Evolutionary conservation across 2,113 vertebrate genomes (phyloP), one percentile per base, ranked within the genome.

Genomic region (Eurystomus gularis): DNA sequence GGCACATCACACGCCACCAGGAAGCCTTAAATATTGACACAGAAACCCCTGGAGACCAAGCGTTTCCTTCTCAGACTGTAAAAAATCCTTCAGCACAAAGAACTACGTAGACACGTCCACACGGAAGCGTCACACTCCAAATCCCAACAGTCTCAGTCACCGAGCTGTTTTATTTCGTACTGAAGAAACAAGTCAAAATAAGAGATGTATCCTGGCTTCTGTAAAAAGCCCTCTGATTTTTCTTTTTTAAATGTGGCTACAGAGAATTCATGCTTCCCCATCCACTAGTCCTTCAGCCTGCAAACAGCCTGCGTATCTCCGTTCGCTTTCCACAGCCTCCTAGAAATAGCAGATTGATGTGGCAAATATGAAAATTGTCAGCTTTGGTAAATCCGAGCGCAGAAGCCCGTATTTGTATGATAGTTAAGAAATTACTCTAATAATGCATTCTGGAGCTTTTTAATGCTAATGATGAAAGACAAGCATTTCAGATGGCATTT

Each of bases 381-480:
- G 81, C 92, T 92, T 89, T 75, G 66, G 94, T 96, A 93, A 97
- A 94, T 95, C 77, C 11, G 13, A 95, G 70, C 66, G 77, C 31
- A 77, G 84, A 95, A 94, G 79, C 75, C 86, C 93, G 91, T 94
- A 91, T 96, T 94, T 94, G 86, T 82, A 94, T 57, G 84, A 93
- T 93, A 96, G 96, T 95, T 94, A 91, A 93, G 94, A 95, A 93
- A 97, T 95, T 96, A 95, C 78, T 93, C 91, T 94, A 95, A 95
- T 95, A 96, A 95, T 90, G 89, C 54, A 83, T 89, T 95, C 89
- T 73, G 68, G 78, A 91, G 84, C 46, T 90, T 95, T 93, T 87
- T 91, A 97, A 97, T 95, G 84, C 62, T 96, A 96, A 95, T 90
- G 94, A 95, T 80, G 78, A 95, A 95, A 95, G 96, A 95, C 94